Conservation (phyloP, 2,797 vertebrate species). For the Chloroceryle amazona region DNA sequence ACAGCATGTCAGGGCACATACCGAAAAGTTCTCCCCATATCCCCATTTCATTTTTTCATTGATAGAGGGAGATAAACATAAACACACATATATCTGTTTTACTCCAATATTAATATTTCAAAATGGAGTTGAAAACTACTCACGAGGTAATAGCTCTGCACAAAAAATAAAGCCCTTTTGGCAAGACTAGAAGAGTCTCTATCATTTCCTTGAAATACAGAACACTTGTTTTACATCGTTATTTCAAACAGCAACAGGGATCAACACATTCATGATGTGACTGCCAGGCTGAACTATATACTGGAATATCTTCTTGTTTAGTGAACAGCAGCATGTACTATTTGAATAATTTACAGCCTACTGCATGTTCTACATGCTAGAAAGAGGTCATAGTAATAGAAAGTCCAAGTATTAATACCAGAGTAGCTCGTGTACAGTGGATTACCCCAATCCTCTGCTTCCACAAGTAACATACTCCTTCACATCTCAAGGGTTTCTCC, state of each 20-base stretch:
- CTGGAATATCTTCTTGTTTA: too few relatives aligned
- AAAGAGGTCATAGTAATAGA: neutral
- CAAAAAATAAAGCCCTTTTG: too few relatives aligned
- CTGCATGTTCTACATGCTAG: neutral
- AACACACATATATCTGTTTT: neutral
- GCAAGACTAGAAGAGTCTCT: too few relatives aligned
- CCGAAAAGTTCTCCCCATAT: neutral
- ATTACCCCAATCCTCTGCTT: neutral
- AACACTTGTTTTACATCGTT: too few relatives aligned
- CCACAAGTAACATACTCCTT: neutral
- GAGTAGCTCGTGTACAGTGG: neutral
- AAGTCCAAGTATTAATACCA: neutral
- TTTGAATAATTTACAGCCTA: neutral
- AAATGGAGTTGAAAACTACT: neutral
- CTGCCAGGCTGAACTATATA: too few relatives aligned
- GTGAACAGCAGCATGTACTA: too few relatives aligned
- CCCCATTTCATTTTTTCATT: neutral
- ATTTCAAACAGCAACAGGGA: too few relatives aligned
- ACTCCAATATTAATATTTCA: neutral
- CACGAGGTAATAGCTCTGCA: neutral
- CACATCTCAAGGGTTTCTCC: neutral
- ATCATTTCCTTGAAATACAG: too few relatives aligned
- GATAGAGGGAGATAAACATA: neutral
- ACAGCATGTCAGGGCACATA: neutral
- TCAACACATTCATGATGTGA: too few relatives aligned